Conservation (phyloP, 2,113 vertebrate species). For the Psettodes erumei region DNA sequence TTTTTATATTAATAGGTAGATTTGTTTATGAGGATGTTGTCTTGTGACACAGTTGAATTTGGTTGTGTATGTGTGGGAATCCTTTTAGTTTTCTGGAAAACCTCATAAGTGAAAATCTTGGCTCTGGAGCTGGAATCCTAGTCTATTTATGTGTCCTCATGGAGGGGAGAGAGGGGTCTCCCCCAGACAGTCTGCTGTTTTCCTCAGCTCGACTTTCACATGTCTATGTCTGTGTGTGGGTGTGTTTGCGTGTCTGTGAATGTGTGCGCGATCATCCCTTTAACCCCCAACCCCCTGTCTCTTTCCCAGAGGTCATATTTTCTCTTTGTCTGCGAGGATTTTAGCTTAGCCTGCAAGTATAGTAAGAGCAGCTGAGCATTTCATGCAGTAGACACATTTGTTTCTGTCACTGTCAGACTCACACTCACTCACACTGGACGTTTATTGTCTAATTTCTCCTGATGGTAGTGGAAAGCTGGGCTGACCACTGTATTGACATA, state of each 20-base stretch:
- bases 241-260: constrained; percentile 21
- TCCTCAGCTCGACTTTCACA: constrained; percentile 44
- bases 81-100: constrained; percentile 14
- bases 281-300: constrained; percentile 8
- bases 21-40: not conserved
- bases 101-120: constrained; percentile 34
- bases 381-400: constrained; percentile 23
- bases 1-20: not conserved
- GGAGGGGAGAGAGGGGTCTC: constrained; percentile 35
- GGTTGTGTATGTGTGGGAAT: not conserved
- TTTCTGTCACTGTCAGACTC: constrained; percentile 16
- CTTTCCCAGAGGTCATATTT: constrained; percentile 38
- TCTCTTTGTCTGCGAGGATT: constrained; percentile 47
- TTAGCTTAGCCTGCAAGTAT: constrained; percentile 15
- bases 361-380: constrained; percentile 27
- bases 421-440: not conserved
- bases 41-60: not conserved
- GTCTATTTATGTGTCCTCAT: constrained; percentile 57
- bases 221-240: constrained; percentile 19
- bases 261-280: not conserved
- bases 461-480: constrained; percentile 12
- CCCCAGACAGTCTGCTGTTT: constrained; percentile 48
- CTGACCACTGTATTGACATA: constrained; percentile 42
- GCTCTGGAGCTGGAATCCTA: constrained; percentile 32
- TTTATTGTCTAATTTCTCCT: constrained; percentile 7